These are phyloP conservation scores for Haemorhous mexicanus DNA, from an alignment of 2,113 vertebrate species.

Conservation along the genomic window DNA sequence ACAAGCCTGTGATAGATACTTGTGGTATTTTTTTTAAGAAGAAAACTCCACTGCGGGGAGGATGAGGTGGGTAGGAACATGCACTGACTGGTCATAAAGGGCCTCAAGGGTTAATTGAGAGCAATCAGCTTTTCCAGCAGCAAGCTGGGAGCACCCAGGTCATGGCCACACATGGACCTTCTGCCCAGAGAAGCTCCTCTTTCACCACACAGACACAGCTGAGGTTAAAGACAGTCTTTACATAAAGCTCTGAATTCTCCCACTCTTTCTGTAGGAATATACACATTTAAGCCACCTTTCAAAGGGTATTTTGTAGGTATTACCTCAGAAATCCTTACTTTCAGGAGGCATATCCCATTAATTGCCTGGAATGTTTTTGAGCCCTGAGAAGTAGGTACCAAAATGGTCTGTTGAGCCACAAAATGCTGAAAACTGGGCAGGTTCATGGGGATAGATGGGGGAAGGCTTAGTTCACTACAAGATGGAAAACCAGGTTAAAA, in stretches of 20 bases:
- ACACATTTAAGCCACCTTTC: neutral
- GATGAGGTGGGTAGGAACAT: neutral
- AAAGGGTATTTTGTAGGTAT: neutral
- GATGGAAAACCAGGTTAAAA: neutral
- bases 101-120: neutral
- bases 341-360: neutral
- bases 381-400: neutral
- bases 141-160: neutral
- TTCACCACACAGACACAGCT: accelerated
- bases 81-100: neutral
- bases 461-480: neutral
- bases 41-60: neutral
- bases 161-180: neutral
- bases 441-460: neutral
- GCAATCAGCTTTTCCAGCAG: neutral
- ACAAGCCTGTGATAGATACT: neutral
- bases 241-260: neutral
- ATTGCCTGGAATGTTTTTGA: neutral
- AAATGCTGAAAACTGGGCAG: neutral
- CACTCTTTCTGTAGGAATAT: neutral
- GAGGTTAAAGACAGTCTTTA: neutral
- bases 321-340: neutral
- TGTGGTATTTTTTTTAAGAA: neutral
- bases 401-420: neutral
- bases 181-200: neutral